Evolutionary conservation across 2,888 invertebrate genomes (phyloP), one percentile per base, ranked within the genome.

Genomic region (Ophion obscuratus): DNA sequence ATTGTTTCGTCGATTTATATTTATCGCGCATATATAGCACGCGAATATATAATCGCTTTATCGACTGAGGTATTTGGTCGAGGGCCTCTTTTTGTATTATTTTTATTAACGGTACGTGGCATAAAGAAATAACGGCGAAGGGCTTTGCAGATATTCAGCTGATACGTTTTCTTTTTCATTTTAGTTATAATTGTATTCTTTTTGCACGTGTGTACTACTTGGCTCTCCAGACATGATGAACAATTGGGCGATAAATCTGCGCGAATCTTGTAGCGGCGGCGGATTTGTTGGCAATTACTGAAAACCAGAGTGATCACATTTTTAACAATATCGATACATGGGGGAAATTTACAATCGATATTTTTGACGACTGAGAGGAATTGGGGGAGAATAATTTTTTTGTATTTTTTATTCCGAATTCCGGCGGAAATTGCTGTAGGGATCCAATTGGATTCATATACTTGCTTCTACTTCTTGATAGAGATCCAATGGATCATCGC

Each of bases 1-100:
- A 74, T 85, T 85, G 85, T 81, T 81, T 70, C 81, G 44, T 31
- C 81, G 81, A 81, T 81, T 36, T 78, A 78, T 68, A 71, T 77
- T 77, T 77, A 81, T 80, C 61, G 68, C 14, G 74, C 36, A 68
- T 64, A 53, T 57, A 68, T 20, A 24, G 44, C 47, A 27, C 62
- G 59, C 62, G 62, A 59, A 66, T 81, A 44, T 66, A 57, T 66
- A 31, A 67, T 75, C 62, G n/a, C 47, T 81, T 75, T 70, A 70
- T 75, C 40, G 44, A 44, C 61, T 40, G 20, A n/a, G 59, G 31
- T 36, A 36, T 73, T 59, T 59, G 36, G 31, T 27, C 53, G 47
- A 44, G 7, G 47, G 64, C 17, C 9, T 40, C 36, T 66, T 27
- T 36, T 62, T 70, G 36, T 2, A 24, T 24, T 27, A 20, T 64